Conservation (phyloP, 2,797 vertebrate species). For the Scleropages formosus region DNA sequence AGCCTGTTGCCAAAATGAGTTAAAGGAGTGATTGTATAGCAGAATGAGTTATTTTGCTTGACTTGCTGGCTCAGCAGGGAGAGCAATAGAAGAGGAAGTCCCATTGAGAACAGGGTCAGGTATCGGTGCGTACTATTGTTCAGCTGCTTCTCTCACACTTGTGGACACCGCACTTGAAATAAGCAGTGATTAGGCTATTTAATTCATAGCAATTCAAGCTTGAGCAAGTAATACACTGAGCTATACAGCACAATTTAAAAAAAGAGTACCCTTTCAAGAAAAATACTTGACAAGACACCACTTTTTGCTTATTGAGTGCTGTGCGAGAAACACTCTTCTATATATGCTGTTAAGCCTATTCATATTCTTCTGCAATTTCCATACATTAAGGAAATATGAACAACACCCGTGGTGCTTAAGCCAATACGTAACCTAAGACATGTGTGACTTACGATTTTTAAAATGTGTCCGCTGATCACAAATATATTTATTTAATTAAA, state of each 20-base stretch:
- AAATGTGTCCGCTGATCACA: neutral
- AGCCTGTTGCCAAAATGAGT: conserved; percentile 65
- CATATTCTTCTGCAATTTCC: conserved; percentile 15
- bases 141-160: conserved; percentile 3
- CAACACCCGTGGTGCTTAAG: too few relatives aligned
- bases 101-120: conserved; percentile 34
- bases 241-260: conserved; percentile 24
- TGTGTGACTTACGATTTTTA: conserved; percentile 2
- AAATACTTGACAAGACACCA: conserved; percentile 28
- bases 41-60: conserved; percentile 77
- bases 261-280: conserved; percentile 27
- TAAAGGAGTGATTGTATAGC: conserved; percentile 69
- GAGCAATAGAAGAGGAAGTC: conserved; percentile 32
- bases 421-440: too few relatives aligned
- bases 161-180: conserved; percentile 24
- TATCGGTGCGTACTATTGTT: conserved; percentile 23
- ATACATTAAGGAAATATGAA: conserved; percentile 20
- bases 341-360: neutral
- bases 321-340: neutral
- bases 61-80: conserved; percentile 70
- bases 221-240: conserved; percentile 23
- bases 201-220: conserved; percentile 31
- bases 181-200: conserved; percentile 28
- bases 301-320: neutral
- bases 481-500: neutral